These are phyloP conservation scores for Micrasema longulum DNA, from an alignment of 1,140 invertebrate species.

Conservation along the genomic window DNA sequence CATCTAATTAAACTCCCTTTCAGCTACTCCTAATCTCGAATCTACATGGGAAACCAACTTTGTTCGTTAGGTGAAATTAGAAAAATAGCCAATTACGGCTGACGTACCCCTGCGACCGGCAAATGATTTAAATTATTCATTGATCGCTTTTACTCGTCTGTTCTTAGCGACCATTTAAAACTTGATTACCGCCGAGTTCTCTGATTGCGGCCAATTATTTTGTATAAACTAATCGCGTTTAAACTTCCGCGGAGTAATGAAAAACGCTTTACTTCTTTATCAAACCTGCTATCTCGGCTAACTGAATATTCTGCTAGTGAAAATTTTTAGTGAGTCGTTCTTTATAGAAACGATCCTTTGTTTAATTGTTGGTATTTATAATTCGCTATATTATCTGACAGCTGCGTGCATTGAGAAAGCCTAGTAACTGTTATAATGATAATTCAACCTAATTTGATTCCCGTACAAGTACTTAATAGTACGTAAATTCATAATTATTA, in stretches of 20 bases:
- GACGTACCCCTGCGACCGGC: conserved; percentile 19
- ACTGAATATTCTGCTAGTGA: conserved; percentile 4
- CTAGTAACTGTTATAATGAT: too few species aligned
- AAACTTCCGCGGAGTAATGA: conserved; percentile 30
- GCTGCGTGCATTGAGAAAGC: too few species aligned
- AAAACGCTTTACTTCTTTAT: conserved; percentile 23
- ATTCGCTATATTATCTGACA: too few species aligned
- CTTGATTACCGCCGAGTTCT: conserved; percentile 19
- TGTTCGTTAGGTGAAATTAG: conserved; percentile 46
- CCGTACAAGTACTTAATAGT: too few species aligned
- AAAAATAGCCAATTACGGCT: conserved; percentile 46
- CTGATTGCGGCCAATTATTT: conserved; percentile 40
- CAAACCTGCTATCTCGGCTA: conserved; percentile 8
- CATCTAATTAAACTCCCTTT: conserved; percentile 45
- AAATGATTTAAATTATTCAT: conserved; percentile 44
- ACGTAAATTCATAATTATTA: too few species aligned
- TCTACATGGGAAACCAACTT: conserved; percentile 43
- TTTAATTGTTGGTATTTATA: too few species aligned
- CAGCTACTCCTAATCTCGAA: conserved; percentile 30
- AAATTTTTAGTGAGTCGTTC: not conserved
- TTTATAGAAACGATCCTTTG: too few species aligned
- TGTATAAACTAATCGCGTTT: conserved; percentile 38
- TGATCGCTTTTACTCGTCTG: conserved; percentile 39
- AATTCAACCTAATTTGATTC: too few species aligned
- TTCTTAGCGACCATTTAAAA: conserved; percentile 27